These are phyloP conservation scores for Podarcis lilfordi DNA, from an alignment of 2,797 vertebrate species.

Conservation along the genomic window DNA sequence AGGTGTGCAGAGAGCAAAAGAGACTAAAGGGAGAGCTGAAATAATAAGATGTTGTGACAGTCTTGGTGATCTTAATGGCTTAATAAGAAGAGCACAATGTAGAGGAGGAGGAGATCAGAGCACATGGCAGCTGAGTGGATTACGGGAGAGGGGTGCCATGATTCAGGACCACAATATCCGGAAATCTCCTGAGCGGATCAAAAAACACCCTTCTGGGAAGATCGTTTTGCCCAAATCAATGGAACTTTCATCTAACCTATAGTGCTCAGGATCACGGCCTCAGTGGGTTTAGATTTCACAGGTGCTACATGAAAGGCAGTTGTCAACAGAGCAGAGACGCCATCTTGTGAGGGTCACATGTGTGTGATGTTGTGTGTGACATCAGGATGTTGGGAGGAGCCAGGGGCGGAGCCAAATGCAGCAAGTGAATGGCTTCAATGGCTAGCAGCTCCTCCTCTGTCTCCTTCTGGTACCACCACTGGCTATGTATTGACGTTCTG, in stretches of 20 bases:
- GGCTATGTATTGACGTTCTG: too few species aligned
- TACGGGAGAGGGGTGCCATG: background rate
- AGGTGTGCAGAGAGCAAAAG: background rate
- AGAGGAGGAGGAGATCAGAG: background rate
- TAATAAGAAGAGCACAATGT: background rate
- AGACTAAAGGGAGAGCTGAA: conserved; percentile 8
- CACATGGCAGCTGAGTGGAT: background rate
- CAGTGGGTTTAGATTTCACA: background rate
- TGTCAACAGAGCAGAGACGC: background rate
- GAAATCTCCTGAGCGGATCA: background rate
- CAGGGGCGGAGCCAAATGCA: too few species aligned
- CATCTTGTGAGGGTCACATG: too few species aligned
- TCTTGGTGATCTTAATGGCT: conserved; percentile 20
- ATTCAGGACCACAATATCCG: background rate
- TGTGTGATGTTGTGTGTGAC: too few species aligned
- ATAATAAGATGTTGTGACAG: conserved; percentile 1
- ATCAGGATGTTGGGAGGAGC: too few species aligned
- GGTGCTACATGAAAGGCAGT: background rate
- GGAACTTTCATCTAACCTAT: background rate
- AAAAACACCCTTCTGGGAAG: conserved; percentile 16
- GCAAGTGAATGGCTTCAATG: too few species aligned
- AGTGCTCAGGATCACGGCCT: background rate
- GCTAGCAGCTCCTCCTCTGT: too few species aligned
- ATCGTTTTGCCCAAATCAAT: background rate
- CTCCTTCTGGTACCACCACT: too few species aligned